Evolutionary conservation across 2,888 invertebrate genomes (phyloP).

Genomic region (Hypomecis atomaria): DNA sequence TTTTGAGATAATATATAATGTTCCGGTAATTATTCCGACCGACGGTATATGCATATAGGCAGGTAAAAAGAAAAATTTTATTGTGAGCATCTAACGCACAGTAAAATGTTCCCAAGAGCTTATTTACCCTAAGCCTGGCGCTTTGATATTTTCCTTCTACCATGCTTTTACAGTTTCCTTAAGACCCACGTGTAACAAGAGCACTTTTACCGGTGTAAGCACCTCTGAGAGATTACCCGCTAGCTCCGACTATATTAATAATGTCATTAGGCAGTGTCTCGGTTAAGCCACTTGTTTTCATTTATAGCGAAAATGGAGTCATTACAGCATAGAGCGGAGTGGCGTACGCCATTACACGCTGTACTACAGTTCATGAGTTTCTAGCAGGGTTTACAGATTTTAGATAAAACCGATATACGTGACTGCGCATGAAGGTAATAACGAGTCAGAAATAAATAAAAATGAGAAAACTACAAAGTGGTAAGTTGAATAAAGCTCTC

Average conservation of each 20-base stretch:
- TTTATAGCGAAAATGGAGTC: constrained; percentile 69
- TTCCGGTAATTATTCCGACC: too few species aligned
- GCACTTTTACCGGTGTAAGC: constrained; percentile 9
- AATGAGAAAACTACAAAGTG: too few species aligned
- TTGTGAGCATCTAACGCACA: neutral
- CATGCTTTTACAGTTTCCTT: neutral
- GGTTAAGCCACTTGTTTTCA: constrained; percentile 72
- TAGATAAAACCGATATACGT: too few species aligned
- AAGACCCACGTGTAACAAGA: neutral
- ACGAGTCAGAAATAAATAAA: too few species aligned
- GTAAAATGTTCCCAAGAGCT: neutral
- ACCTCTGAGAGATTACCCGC: constrained; percentile 15
- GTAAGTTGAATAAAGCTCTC: too few species aligned
- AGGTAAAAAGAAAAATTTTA: too few species aligned
- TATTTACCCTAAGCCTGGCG: neutral
- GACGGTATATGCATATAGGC: too few species aligned
- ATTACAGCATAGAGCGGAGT: constrained; percentile 73
- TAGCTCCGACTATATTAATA: constrained; percentile 46
- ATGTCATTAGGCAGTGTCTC: constrained; percentile 64
- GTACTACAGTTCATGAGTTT: constrained; percentile 16
- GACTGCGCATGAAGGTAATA: too few species aligned
- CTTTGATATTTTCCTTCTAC: neutral
- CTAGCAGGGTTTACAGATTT: neutral
- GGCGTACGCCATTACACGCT: constrained; percentile 65
- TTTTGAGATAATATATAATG: too few species aligned